Base-by-base conservation (phyloP, 2,797 vertebrate species). In the Champsocephalus gunnari region DNA sequence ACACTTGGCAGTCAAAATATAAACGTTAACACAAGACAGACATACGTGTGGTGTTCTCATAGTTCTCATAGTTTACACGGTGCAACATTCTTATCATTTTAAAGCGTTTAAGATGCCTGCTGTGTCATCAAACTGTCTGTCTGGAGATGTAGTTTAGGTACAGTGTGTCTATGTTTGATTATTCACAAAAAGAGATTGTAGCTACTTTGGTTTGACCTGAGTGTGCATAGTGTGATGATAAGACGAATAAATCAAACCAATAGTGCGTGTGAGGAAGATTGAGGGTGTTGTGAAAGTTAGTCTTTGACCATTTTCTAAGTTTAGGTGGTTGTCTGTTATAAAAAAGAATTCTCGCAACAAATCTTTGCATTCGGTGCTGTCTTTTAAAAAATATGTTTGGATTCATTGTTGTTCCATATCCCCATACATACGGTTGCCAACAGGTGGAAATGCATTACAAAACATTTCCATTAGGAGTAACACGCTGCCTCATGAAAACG, bases 51-150 rank as follows among this genome's bases (percentile, higher is more conserved):
- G 4, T 50, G 17, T 28, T 28, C 28, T 28, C 28, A 28, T 28
- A 87, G 68, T 71, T 85, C 28, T 89, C 77, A 84, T 82, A 84
- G 85, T 84, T 88, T 84, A 87, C 66, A 59, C 59, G 71, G 75
- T 50, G 75, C 51, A 63, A 57, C 57, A 56, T 69, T 49, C 54
- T 12, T 77, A 78, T 81, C 66, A 66, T 71, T 44, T 48, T 14
- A 73, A 80, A 85, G 82, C 61, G 76, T 64, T 43, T 45, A 50
- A 77, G 73, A 60, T 54, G 58, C 0, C 3, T 9, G 4, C 50
- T 73, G 66, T 12, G 11, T 68, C 80, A 80, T 85, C 80, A 5
- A 24, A 4, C 21, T 49, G 66, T 77, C 77, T 77, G 83, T 87
- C 79, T 83, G 63, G 72, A 81, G 64, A 87, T 88, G 60, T 56